These are phyloP conservation scores for Hypotaenidia philippensis DNA, from an alignment of 2,797 vertebrate genomes.

Conservation along the genomic window DNA sequence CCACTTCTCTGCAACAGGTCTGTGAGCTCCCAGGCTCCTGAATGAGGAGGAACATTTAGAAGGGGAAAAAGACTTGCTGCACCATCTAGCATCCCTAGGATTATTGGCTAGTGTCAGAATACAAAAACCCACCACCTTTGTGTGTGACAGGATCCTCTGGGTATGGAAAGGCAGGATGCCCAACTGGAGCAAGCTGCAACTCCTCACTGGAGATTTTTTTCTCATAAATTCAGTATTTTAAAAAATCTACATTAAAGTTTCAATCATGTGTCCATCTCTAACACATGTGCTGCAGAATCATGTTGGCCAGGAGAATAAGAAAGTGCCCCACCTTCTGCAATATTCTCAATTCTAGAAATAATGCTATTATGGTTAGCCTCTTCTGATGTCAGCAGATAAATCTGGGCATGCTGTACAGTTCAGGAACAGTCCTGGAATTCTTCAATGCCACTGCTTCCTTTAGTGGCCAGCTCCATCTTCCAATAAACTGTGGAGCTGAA, in stretches of 20 bases:
- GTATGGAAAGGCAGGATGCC: background rate
- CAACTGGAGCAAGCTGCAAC: background rate
- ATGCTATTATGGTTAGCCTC: background rate
- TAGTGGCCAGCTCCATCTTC: background rate
- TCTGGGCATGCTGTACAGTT: background rate
- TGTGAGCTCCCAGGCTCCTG: background rate
- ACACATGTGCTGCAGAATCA: background rate
- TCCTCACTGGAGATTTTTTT: background rate
- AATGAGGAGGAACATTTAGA: background rate
- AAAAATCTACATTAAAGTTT: background rate
- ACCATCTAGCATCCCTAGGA: background rate
- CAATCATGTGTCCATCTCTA: background rate
- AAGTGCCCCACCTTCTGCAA: fast-evolving
- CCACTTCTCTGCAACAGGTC: background rate
- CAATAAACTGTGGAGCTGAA: background rate
- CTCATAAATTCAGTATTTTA: background rate
- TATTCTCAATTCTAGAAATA: background rate
- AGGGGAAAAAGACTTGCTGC: background rate
- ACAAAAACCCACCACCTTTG: background rate
- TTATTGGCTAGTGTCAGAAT: fast-evolving
- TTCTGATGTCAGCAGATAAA: background rate
- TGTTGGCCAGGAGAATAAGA: background rate
- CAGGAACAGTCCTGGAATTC: background rate
- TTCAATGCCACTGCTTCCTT: background rate
- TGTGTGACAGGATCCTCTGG: no score